Base-by-base conservation (phyloP, 2,888 invertebrate genomes). In the Cephus sareptanus region DNA sequence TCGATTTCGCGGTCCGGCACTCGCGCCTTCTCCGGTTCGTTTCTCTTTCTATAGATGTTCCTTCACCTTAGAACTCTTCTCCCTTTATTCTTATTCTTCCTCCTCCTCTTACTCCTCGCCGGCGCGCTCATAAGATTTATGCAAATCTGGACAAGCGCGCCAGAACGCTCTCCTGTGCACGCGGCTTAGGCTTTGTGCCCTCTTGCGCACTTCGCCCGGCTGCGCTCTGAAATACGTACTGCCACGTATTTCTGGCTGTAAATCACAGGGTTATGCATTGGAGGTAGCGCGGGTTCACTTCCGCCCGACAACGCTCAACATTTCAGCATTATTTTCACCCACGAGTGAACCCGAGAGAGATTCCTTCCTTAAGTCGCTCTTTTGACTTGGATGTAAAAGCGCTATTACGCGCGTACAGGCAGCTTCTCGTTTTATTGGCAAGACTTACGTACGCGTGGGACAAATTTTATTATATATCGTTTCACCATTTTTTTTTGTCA, bases 261-360 rank as follows among this genome's bases (percentile, higher is more conserved):
- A 90, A 90, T 90, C 90, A 90, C 84, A 83, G 85, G 83, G 87
- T 88, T 89, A 89, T 88, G 87, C 86, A 82, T 79, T 80, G 84
- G 78, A 75, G 76, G 76, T 35, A 75, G 33, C 69, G 74, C 75
- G 79, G 77, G 69, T 69, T 70, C 76, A 78, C 82, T 81, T 82
- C 82, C 82, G 81, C 79, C 80, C 75, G 74, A 73, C 78, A 79
- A 79, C 80, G 77, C 80, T 81, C 78, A 76, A 79, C 76, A 77
- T 79, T 79, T 80, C 79, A 77, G 56, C 81, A 69, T 79, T 77
- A 74, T 80, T 79, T 82, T 83, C 84, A 82, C 83, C 82, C 82
- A 85, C 83, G 81, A 80, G 73, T 75, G 75, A 81, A 77, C 78
- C 71, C 35, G 23, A 69, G 73, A 31, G 34, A 37, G 74, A 30